These are phyloP conservation scores for Phenganax marumi DNA, from an alignment of 92 coral and sea anemone species.

Conservation along the genomic window DNA sequence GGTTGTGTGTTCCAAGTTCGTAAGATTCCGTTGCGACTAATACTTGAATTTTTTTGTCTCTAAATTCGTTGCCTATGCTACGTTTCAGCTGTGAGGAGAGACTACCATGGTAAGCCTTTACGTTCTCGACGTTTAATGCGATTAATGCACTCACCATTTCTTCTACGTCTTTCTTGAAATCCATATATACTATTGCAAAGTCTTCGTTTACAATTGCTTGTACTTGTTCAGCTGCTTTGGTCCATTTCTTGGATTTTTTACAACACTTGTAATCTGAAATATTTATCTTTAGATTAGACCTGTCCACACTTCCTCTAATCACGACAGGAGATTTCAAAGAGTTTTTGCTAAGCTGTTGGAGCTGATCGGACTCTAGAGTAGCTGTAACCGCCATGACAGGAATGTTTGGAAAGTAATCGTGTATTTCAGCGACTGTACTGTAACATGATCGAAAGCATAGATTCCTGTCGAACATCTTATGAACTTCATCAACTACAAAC, in stretches of 20 bases:
- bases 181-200: slow-evolving; percentile 35
- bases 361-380: slow-evolving; percentile 30
- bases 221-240: background rate
- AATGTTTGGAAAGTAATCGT: background rate
- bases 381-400: slow-evolving; percentile 60
- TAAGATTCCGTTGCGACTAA: slow-evolving; percentile 62
- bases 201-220: background rate
- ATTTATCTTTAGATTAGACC: slow-evolving; percentile 35
- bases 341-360: slow-evolving; percentile 15
- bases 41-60: slow-evolving; percentile 50
- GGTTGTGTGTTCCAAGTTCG: slow-evolving; percentile 65
- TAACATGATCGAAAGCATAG: slow-evolving; percentile 35
- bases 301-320: slow-evolving; percentile 22
- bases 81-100: slow-evolving; percentile 25
- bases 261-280: slow-evolving; percentile 19
- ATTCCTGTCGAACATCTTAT: slow-evolving; percentile 52
- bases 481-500: slow-evolving; percentile 50
- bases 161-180: slow-evolving; percentile 2
- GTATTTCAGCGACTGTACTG: slow-evolving; percentile 15
- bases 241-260: background rate
- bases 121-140: slow-evolving; percentile 16
- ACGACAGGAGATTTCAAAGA: slow-evolving; percentile 32
- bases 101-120: slow-evolving; percentile 53
- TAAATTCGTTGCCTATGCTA: slow-evolving; percentile 30
- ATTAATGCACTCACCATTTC: slow-evolving; percentile 13